Base-by-base conservation (phyloP, 2,113 vertebrate genomes). In the Corythornis vintsioides region DNA sequence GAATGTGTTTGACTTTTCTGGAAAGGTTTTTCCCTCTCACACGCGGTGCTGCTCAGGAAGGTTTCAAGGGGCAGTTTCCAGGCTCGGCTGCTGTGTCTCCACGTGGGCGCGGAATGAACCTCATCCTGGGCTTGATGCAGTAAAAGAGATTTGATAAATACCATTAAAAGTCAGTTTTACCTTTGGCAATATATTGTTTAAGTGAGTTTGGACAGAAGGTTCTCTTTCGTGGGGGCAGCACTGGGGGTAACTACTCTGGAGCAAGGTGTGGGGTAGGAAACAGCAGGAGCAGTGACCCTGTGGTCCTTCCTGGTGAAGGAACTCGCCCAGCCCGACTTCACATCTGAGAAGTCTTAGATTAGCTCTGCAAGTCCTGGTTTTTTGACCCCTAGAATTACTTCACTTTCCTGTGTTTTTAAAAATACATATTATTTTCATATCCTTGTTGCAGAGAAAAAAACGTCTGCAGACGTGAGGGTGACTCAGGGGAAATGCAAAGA, bases 1-100 rank as follows among this genome's bases (percentile, higher is more conserved):
- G 82, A 94, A 86, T 47, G 67, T 20, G 13, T 87, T 69, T 79
- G 55, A 79, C 59, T 89, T 88, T 82, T 92, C 83, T 94, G 92
- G 86, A 89, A 87, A 85, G 74, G 59, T 73, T 91, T 78, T 76
- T 72, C 12, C 28, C 56, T 55, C 57, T 83, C 43, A 83, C 90
- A 60, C 21, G 60, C 3, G 3, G 40, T 3, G 21, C n/a, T 22
- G 57, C 53, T 64, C 63, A 56, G 24, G 71, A 91, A 73, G 40
- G 48, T 77, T 92, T 82, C 87, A 90, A 86, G 69, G 65, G 45
- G 52, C 80, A 7, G 47, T 55, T 92, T 74, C 21, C 29, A 52
- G 65, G 61, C 53, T 65, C 56, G 15, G 61, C 52, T 24, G 42
- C 18, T 15, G 35, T 1, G 13, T 59, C 52, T 60, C 24, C 35